These are phyloP conservation scores for Procavia capensis DNA, from an alignment of 2,113 vertebrate genomes.

Conservation along the genomic window DNA sequence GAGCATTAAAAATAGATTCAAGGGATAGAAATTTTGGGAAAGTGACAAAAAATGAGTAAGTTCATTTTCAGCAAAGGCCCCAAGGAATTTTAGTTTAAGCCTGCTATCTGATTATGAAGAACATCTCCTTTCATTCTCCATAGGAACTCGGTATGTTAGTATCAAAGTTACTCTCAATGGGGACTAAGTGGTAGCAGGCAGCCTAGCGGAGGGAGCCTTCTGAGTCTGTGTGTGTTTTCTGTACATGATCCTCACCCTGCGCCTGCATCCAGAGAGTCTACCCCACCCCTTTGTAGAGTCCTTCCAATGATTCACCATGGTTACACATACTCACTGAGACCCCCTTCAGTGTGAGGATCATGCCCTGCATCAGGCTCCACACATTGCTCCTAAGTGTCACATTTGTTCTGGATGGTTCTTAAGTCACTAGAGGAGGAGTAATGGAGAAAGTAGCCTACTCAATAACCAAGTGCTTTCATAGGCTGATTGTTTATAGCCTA, in stretches of 20 bases:
- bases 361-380: neutral
- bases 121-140: neutral
- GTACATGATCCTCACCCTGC: neutral
- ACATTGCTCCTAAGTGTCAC: neutral
- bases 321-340: neutral
- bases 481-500: neutral
- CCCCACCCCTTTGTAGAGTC: neutral
- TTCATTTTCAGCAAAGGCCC: neutral
- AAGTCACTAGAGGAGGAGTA: neutral
- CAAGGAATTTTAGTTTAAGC: neutral
- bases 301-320: neutral
- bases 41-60: neutral
- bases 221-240: neutral
- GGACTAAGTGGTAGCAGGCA: neutral
- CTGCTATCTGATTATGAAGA: neutral
- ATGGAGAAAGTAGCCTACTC: neutral
- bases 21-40: constrained; percentile 17
- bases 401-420: neutral
- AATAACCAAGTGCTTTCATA: neutral
- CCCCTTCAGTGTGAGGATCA: neutral
- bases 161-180: neutral
- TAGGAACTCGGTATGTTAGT: neutral
- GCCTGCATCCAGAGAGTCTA: neutral
- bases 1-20: constrained; percentile 3
- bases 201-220: neutral